phyloP scores from a whole-genome alignment of 2,797 vertebrate species.

The Anisognathus igniventris region DNA sequence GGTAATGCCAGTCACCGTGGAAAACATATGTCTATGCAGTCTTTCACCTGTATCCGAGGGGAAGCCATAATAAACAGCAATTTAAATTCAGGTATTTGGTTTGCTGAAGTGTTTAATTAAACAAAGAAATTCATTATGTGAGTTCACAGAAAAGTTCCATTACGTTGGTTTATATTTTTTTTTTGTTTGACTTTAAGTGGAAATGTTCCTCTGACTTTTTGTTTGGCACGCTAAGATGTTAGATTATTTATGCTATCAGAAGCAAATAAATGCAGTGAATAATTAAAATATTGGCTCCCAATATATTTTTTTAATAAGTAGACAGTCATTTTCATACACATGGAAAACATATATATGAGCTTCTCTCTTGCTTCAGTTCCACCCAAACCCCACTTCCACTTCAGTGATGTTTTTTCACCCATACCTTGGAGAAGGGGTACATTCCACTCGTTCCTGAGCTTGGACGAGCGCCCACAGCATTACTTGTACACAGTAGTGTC shows the following conservation, averaged over 20 bases:
- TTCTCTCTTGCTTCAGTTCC: neutral
- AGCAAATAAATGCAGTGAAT: neutral
- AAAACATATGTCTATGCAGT: neutral
- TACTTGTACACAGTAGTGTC: neutral
- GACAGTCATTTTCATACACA: neutral
- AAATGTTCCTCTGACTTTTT: neutral
- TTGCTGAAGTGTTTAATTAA: conserved; percentile 55
- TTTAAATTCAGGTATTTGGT: conserved; percentile 27
- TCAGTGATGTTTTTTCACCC: conserved; percentile 6
- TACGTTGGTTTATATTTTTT: neutral
- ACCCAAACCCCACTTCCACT: neutral
- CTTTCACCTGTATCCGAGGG: neutral
- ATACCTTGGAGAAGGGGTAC: conserved; percentile 23
- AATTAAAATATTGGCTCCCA: neutral
- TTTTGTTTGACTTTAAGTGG: neutral
- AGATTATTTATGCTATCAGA: conserved; percentile 9
- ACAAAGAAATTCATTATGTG: conserved; percentile 26
- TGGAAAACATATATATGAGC: neutral
- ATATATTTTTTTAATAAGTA: neutral
- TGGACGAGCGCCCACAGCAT: neutral
- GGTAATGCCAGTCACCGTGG: neutral
- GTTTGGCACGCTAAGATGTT: fast-evolving
- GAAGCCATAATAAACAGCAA: conserved; percentile 11
- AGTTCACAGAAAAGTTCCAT: neutral
- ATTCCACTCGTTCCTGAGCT: conserved; percentile 34